Percentiles rank a stretch among this genome's conserved stretches.
phyloP scores from a whole-genome alignment of 37 sponge, comb jelly and placozoan genomes.

The Chondrosia reniformis region DNA sequence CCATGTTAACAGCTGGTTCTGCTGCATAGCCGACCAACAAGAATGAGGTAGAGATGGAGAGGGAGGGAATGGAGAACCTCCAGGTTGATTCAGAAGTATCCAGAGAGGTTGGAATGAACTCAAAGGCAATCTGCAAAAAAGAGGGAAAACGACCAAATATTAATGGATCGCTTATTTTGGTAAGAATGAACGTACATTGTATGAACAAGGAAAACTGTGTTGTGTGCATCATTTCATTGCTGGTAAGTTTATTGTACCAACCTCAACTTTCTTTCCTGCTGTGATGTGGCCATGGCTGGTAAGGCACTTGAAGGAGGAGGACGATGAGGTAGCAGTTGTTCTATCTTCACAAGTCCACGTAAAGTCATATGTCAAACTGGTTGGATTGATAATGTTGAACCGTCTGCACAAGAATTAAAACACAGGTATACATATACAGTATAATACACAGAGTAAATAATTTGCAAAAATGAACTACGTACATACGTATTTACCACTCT shows the following conservation, averaged over 20 bases:
- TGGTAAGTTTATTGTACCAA: too few relatives aligned
- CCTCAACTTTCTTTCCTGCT: conserved; percentile 74
- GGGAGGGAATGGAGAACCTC: conserved; percentile 91
- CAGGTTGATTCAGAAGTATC: conserved; percentile 78
- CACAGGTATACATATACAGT: neutral
- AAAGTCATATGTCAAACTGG: conserved; percentile 75
- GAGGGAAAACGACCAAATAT: neutral
- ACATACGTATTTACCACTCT: neutral
- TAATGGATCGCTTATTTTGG: too few relatives aligned
- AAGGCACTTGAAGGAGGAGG: conserved; percentile 58
- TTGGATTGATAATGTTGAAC: conserved; percentile 92
- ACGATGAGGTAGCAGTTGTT: neutral
- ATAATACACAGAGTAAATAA: neutral
- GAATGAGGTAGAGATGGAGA: conserved; percentile 66
- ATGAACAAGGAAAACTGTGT: too few relatives aligned
- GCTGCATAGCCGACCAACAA: conserved; percentile 79
- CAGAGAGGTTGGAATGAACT: conserved; percentile 59
- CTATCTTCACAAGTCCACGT: conserved; percentile 60
- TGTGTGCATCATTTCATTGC: too few relatives aligned
- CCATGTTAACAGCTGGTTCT: conserved; percentile 86
- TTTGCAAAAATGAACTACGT: neutral
- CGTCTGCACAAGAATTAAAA: conserved; percentile 23
- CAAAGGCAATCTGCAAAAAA: conserved; percentile 76
- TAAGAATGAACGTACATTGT: too few relatives aligned
- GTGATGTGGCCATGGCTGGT: conserved; percentile 61